Evolutionary conservation across 2,113 vertebrate species (phyloP).

Genomic region (Menura novaehollandiae): DNA sequence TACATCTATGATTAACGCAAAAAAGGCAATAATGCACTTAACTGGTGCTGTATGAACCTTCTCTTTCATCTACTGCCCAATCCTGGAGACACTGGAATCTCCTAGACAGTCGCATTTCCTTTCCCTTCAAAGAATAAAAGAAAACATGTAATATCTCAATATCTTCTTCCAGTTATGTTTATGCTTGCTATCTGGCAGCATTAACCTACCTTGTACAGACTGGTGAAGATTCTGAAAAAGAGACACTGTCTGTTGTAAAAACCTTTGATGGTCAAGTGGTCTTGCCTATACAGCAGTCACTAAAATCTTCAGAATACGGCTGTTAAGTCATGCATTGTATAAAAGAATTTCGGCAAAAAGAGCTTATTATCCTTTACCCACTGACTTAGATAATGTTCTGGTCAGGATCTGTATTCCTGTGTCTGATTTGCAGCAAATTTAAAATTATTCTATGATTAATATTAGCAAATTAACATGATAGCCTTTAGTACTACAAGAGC

Average conservation of each 20-base stretch:
- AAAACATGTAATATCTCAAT: accelerated
- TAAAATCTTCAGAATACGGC: neutral
- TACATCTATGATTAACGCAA: neutral
- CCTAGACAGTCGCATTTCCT: neutral
- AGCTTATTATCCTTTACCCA: neutral
- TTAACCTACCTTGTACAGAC: neutral
- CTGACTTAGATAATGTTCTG: neutral
- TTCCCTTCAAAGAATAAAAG: neutral
- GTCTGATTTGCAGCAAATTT: neutral
- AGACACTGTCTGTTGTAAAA: neutral
- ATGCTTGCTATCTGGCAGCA: neutral
- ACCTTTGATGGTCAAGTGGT: neutral
- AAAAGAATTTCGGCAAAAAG: neutral
- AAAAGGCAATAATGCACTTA: neutral
- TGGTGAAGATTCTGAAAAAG: neutral
- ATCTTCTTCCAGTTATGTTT: neutral
- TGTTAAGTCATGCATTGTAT: neutral
- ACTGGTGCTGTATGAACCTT: neutral
- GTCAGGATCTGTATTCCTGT: neutral
- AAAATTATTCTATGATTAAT: neutral
- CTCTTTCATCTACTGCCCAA: neutral
- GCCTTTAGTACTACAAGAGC: neutral
- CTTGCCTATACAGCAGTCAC: neutral
- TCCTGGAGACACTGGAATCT: neutral
- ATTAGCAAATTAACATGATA: neutral